Percentiles rank a stretch among this genome's conserved stretches.
phyloP scores from a whole-genome alignment of 2,888 invertebrate genomes.

The Suillia variegata region DNA sequence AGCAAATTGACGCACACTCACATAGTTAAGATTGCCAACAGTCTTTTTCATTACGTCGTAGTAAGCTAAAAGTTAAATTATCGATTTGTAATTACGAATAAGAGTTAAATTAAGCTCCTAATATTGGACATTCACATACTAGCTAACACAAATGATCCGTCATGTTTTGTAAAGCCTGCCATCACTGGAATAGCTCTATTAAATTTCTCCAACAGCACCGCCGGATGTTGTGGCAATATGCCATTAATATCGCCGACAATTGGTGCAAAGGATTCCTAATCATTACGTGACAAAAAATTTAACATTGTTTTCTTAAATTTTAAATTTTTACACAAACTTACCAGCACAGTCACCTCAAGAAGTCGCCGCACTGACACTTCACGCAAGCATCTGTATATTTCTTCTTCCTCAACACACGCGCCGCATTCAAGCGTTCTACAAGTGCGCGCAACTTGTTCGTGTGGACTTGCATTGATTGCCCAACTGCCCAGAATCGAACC shows the following conservation, averaged over 20 bases:
- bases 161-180: slow-evolving; percentile 62
- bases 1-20: slow-evolving; percentile 43
- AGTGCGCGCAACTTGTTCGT: slow-evolving; percentile 41
- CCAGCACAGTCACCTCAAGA: slow-evolving; percentile 30
- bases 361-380: slow-evolving; percentile 43
- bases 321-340: too few relatives aligned
- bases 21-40: slow-evolving; percentile 29
- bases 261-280: slow-evolving; percentile 41
- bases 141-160: slow-evolving; percentile 58
- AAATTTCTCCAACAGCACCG: slow-evolving; percentile 40
- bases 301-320: too few relatives aligned
- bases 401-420: slow-evolving; percentile 29
- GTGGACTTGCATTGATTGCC: slow-evolving; percentile 60
- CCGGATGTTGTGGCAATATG: slow-evolving; percentile 42
- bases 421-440: slow-evolving; percentile 37
- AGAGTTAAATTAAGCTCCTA: too few relatives aligned
- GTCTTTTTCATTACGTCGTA: slow-evolving; percentile 31
- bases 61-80: slow-evolving; percentile 28
- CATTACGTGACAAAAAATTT: slow-evolving; percentile 18
- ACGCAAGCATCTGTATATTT: slow-evolving; percentile 48
- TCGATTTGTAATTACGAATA: background rate
- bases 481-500: slow-evolving; percentile 63
- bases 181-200: slow-evolving; percentile 53
- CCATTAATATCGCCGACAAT: slow-evolving; percentile 41
- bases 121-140: too few relatives aligned